Conservation (phyloP, 2,888 invertebrate genomes). For the Acleris emargana region DNA sequence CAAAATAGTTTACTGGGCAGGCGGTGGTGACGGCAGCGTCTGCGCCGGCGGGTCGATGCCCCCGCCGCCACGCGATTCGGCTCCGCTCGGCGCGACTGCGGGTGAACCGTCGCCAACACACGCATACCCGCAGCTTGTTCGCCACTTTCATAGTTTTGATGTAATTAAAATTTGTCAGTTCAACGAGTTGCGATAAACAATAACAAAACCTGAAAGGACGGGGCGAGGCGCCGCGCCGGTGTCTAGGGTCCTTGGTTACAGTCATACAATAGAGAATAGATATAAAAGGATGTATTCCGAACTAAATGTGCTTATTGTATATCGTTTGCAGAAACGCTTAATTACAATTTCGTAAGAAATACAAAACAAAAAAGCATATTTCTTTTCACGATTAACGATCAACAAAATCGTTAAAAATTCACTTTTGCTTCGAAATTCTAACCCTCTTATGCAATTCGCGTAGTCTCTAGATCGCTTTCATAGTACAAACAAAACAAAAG, state of each 20-base stretch:
- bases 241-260: too few relatives aligned
- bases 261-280: too few relatives aligned
- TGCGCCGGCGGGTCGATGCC: slow-evolving; percentile 81
- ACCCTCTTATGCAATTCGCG: not conserved
- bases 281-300: too few relatives aligned
- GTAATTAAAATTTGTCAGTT: too few relatives aligned
- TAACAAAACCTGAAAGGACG: too few relatives aligned
- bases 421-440: slow-evolving; percentile 22
- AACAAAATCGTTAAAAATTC: slow-evolving; percentile 26
- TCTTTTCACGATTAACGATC: not conserved
- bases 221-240: too few relatives aligned
- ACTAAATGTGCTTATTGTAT: too few relatives aligned
- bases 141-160: slow-evolving; percentile 3
- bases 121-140: slow-evolving; percentile 40
- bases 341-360: too few relatives aligned
- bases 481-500: slow-evolving; percentile 20
- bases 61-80: slow-evolving; percentile 71
- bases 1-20: slow-evolving; percentile 78
- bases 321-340: too few relatives aligned
- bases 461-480: slow-evolving; percentile 14
- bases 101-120: slow-evolving; percentile 63
- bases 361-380: too few relatives aligned
- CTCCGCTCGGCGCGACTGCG: slow-evolving; percentile 59
- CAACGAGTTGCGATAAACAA: too few relatives aligned
- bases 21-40: slow-evolving; percentile 77